Evolutionary conservation across 2,113 vertebrate species (phyloP).

Genomic region (Myotis brandtii): DNA sequence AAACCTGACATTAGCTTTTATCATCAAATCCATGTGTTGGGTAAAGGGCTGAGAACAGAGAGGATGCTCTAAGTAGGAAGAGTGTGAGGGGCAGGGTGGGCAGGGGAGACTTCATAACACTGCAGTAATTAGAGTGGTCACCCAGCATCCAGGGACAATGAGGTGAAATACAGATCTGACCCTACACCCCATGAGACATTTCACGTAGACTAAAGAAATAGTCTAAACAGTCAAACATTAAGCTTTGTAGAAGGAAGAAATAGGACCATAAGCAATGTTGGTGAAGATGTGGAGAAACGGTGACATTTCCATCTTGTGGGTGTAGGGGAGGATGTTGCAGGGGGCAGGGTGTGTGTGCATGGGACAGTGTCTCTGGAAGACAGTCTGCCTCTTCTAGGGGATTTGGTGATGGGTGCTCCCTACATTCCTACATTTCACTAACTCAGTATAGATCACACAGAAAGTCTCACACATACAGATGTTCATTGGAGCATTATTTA

Average conservation of each 20-base stretch:
- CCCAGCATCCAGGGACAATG: fast-evolving
- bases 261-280: fast-evolving
- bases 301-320: fast-evolving
- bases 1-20: not conserved
- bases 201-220: not conserved
- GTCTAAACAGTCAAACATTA: not conserved
- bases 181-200: fast-evolving
- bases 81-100: not conserved
- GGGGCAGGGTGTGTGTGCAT: fast-evolving
- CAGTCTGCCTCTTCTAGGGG: not conserved
- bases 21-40: not conserved
- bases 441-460: not conserved
- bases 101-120: fast-evolving
- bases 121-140: not conserved
- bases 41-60: not conserved
- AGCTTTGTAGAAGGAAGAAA: not conserved
- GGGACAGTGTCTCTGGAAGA: not conserved
- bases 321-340: not conserved
- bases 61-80: too few relatives aligned
- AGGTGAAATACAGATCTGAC: not conserved
- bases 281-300: not conserved
- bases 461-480: fast-evolving
- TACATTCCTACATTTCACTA: fast-evolving
- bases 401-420: fast-evolving
- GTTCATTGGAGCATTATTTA: fast-evolving